These are phyloP conservation scores for Agelastica alni DNA, from an alignment of 2,888 invertebrate genomes.

Conservation along the genomic window DNA sequence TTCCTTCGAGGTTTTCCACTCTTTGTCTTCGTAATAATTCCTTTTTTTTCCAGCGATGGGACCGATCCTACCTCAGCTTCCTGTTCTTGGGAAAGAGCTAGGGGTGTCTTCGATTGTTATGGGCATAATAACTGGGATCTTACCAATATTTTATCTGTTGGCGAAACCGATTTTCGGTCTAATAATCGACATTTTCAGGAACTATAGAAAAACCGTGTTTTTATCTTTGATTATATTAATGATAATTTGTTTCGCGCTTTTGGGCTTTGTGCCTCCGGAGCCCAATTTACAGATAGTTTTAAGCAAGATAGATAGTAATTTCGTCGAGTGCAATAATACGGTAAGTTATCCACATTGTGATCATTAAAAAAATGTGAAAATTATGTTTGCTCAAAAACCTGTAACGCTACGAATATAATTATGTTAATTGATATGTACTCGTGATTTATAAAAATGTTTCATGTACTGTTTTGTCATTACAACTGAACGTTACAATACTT, in stretches of 20 bases:
- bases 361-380: too few relatives aligned
- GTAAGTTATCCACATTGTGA: too few relatives aligned
- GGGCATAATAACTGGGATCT: constrained; percentile 74
- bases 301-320: too few relatives aligned
- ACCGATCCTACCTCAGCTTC: constrained; percentile 77
- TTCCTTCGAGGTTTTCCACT: too few relatives aligned
- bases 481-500: too few relatives aligned
- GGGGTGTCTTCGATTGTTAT: constrained; percentile 76
- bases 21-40: too few relatives aligned
- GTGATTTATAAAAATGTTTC: too few relatives aligned
- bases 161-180: constrained; percentile 80
- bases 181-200: constrained; percentile 73
- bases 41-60: constrained; percentile 69
- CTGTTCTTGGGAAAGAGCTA: constrained; percentile 77
- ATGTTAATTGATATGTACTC: too few relatives aligned
- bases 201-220: constrained; percentile 72
- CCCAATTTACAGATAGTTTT: constrained; percentile 38
- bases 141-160: constrained; percentile 76
- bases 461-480: too few relatives aligned
- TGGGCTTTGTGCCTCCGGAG: constrained; percentile 67
- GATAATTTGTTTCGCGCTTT: constrained; percentile 69
- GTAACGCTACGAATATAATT: too few relatives aligned
- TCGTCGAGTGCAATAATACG: too few relatives aligned
- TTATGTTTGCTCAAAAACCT: too few relatives aligned
- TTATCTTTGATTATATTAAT: constrained; percentile 67